Evolutionary conservation across 1,140 invertebrate species (phyloP), one percentile per base, ranked within the genome.

Genomic region (Zaprionus ornatus): DNA sequence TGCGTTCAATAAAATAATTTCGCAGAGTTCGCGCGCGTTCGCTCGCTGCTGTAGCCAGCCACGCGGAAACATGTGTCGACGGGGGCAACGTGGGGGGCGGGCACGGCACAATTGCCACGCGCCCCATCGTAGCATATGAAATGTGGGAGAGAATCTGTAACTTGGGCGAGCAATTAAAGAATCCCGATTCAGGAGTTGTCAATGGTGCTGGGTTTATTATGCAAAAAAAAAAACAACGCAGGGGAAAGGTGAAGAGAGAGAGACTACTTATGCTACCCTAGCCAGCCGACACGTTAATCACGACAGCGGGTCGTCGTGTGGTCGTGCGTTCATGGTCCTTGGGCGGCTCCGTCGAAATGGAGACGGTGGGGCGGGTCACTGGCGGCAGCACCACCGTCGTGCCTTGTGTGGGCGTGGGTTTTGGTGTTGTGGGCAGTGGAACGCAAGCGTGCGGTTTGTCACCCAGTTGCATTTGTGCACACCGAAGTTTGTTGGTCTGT

Each of bases 1-100:
- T 84, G 82, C 78, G 83, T 82, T 87, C 86, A 90, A 91, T 91
- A 88, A 90, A 91, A 91, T 91, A 91, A 91, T 87, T 88, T 79
- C 72, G 68, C 54, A 62, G 63, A 81, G 78, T 61, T 25, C 32
- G 57, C 64, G 67, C 61, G 29, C 9, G 29, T 32, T 40, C 6
- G 37, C 13, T 40, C 40, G 48, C 42, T n/a, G 59, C 42, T 32
- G 27, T 56, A 78, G 52, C 52, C 85, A 70, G 27, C 74, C 70
- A 81, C 54, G 57, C 68, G 74, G 77, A 87, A 80, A 84, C 67
- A 65, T 72, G 62, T 56, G 63, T 63, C 61, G 35, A 25, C 27
- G 62, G 61, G 45, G 29, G 29, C 29, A 32, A 32, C 37, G 37
- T 7, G 13, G 6, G 19, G 21, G 59, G 10, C 4, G 15, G 15